Percentiles rank a stretch among this genome's conserved stretches.
These are phyloP conservation scores for Aphaenogaster floridana DNA, from an alignment of 1,140 invertebrate genomes.

Conservation along the genomic window DNA sequence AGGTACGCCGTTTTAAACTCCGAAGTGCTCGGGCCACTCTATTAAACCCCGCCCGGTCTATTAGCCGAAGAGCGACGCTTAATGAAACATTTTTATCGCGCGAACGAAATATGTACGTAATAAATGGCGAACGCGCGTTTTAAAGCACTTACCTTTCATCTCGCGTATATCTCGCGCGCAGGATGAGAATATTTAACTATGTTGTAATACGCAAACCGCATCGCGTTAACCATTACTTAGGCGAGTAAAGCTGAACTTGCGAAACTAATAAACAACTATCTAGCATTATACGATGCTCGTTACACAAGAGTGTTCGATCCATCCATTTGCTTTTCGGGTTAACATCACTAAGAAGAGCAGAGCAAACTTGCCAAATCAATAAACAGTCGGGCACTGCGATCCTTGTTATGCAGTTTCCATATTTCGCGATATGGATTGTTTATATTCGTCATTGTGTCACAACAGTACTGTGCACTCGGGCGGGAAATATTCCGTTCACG, in stretches of 20 bases:
- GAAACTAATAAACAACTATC: conserved; percentile 44
- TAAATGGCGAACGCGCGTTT: not conserved
- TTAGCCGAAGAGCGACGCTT: not conserved
- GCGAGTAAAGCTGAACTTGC: conserved; percentile 18
- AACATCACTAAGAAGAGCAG: not conserved
- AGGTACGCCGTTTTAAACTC: not conserved
- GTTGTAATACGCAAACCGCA: not conserved
- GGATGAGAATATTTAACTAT: not conserved
- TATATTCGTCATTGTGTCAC: conserved; percentile 40
- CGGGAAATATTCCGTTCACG: conserved; percentile 50
- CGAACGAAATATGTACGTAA: not conserved
- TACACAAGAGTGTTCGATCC: not conserved
- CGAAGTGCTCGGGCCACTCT: not conserved
- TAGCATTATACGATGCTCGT: conserved; percentile 14
- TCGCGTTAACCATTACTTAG: conserved; percentile 30
- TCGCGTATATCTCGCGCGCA: not conserved
- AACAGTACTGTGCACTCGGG: not conserved
- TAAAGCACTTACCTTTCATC: conserved; percentile 1
- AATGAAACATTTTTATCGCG: conserved; percentile 27
- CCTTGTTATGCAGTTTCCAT: conserved; percentile 23
- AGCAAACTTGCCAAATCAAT: conserved; percentile 34
- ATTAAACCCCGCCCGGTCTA: conserved; percentile 15
- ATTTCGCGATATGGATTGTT: conserved; percentile 40
- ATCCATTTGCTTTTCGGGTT: conserved; percentile 4
- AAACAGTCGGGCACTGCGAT: not conserved